A percentile compares a stretch with the other conserved stretches of the same genome.
Evolutionary conservation across 2,113 vertebrate species (phyloP).

Genomic region (Paraplagusia blochii): DNA sequence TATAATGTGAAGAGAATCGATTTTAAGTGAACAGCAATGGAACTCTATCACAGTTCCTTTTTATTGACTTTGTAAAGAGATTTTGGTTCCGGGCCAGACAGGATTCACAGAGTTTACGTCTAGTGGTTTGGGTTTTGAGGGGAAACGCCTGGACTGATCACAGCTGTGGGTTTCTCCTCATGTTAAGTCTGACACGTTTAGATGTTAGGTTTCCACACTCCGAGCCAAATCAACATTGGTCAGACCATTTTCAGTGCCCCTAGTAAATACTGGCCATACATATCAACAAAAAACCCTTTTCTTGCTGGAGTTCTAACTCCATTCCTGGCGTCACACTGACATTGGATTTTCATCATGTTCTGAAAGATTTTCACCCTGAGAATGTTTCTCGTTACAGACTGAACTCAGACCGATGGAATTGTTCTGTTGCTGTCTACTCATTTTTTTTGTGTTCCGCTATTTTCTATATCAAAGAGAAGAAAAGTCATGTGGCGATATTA

Average conservation of each 20-base stretch:
- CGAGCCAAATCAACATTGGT: conserved; percentile 53
- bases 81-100: conserved; percentile 34
- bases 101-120: conserved; percentile 59
- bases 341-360: neutral
- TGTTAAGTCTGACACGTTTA: conserved; percentile 26
- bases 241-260: conserved; percentile 20
- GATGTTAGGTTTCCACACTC: conserved; percentile 40
- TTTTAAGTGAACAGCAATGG: too few relatives aligned
- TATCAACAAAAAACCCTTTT: neutral
- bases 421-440: too few relatives aligned
- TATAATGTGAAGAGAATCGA: too few relatives aligned
- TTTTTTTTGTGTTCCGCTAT: neutral
- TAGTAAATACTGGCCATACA: too few relatives aligned
- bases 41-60: neutral
- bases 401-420: too few relatives aligned
- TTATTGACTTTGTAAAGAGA: neutral
- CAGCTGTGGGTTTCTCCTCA: conserved; percentile 44
- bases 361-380: neutral
- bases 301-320: neutral
- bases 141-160: conserved; percentile 28
- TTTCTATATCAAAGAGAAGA: neutral
- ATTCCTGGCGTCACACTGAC: conserved; percentile 6
- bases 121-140: conserved; percentile 38
- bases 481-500: too few relatives aligned
- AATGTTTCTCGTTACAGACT: neutral